Evolutionary conservation across 2,113 vertebrate genomes (phyloP).

Genomic region (Elachura formosa): DNA sequence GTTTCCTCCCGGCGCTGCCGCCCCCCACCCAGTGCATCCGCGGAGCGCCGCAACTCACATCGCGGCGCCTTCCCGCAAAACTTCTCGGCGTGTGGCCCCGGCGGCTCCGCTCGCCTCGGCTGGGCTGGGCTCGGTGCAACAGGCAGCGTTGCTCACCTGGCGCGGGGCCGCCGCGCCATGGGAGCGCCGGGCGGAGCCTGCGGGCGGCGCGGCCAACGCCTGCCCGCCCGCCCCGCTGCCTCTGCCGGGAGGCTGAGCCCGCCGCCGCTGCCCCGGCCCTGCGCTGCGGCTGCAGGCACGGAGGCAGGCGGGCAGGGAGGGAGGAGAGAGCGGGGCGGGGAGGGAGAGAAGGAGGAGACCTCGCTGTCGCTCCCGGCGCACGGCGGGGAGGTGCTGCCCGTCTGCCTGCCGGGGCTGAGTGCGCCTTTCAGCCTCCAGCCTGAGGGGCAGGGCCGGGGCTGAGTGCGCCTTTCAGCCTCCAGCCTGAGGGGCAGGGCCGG

Average conservation of each 20-base stretch:
- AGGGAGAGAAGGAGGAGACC: constrained; percentile 31
- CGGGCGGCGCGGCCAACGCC: not conserved
- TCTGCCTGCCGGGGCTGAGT: rapidly evolving
- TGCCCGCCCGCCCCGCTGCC: not conserved
- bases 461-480: rapidly evolving
- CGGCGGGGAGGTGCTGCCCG: no score
- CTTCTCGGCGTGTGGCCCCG: not conserved
- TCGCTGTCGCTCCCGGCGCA: not conserved
- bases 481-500: not conserved
- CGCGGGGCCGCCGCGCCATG: not conserved
- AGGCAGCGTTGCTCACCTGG: constrained; percentile 20
- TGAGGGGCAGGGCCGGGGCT: not conserved
- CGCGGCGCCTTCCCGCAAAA: not conserved
- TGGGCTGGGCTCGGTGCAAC: not conserved
- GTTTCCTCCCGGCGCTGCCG: not conserved
- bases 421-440: not conserved
- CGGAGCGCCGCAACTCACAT: constrained; percentile 3
- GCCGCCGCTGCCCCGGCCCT: not conserved
- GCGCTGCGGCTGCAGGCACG: not conserved
- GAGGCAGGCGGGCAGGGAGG: not conserved
- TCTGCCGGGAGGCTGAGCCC: not conserved
- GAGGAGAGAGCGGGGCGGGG: not conserved
- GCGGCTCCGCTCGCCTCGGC: not conserved
- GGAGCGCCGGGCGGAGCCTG: not conserved
- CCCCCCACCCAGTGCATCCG: not conserved